Evolutionary conservation across 2,888 invertebrate species (phyloP).

Genomic region (Eupithecia tripunctaria): DNA sequence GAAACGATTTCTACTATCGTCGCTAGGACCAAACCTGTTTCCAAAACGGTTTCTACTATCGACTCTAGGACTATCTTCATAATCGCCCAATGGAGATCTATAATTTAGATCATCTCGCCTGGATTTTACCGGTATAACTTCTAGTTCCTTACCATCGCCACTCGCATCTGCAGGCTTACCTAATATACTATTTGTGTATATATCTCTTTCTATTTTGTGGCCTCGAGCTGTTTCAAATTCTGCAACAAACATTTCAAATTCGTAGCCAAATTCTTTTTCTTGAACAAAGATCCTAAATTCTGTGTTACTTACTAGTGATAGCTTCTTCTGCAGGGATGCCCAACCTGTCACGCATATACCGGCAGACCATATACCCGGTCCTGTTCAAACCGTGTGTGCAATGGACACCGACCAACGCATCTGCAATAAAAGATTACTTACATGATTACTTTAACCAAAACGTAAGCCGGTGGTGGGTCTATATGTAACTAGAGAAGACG

Average conservation of each 20-base stretch:
- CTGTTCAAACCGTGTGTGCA: conserved; percentile 93
- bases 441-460: neutral
- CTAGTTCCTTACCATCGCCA: conserved; percentile 52
- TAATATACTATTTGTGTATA: conserved; percentile 79
- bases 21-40: neutral
- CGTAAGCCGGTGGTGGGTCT: neutral
- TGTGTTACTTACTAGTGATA: conserved; percentile 81
- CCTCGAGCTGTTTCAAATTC: conserved; percentile 88
- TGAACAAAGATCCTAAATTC: neutral
- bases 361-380: conserved; percentile 91
- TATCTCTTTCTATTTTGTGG: conserved; percentile 86
- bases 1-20: conserved; percentile 18
- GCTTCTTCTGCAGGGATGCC: conserved; percentile 83
- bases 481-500: conserved; percentile 8
- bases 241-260: conserved; percentile 61
- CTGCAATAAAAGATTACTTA: conserved; percentile 76
- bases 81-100: conserved; percentile 46
- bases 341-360: conserved; percentile 88
- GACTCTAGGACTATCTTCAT: neutral
- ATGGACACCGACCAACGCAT: conserved; percentile 89
- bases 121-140: conserved; percentile 50
- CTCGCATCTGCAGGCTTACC: conserved; percentile 46
- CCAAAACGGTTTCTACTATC: neutral
- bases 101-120: conserved; percentile 38
- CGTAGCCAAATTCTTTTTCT: neutral